phyloP scores from a whole-genome alignment of 2,888 invertebrate genomes.

The Metopia argyrocephala region DNA sequence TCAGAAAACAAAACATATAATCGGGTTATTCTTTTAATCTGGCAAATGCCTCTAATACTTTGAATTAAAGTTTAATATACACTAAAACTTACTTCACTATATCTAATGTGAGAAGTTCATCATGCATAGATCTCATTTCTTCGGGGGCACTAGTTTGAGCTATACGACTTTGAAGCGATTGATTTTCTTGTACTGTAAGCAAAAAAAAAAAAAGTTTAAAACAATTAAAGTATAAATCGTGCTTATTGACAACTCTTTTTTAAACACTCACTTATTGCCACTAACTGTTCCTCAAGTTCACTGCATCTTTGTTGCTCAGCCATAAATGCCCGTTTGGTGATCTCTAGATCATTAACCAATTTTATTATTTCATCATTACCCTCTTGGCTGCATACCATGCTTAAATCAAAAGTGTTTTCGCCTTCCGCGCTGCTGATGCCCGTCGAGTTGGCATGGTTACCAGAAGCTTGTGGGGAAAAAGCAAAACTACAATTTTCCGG shows the following conservation, averaged over 20 bases:
- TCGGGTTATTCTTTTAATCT: no score
- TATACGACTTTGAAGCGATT: constrained; percentile 75
- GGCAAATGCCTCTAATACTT: no score
- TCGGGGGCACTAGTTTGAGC: constrained; percentile 81
- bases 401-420: constrained; percentile 66
- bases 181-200: constrained; percentile 76
- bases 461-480: constrained; percentile 67
- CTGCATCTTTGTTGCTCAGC: constrained; percentile 86
- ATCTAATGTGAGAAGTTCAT: constrained; percentile 89
- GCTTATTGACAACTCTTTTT: not conserved
- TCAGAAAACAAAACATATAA: no score
- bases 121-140: constrained; percentile 86
- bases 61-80: no score
- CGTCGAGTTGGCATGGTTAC: constrained; percentile 73
- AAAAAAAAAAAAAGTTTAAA: not conserved
- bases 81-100: constrained; percentile 88
- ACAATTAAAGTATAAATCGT: not conserved
- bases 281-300: constrained; percentile 88
- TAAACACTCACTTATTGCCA: constrained; percentile 78
- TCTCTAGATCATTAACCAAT: constrained; percentile 85
- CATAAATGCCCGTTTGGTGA: constrained; percentile 83
- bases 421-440: constrained; percentile 68
- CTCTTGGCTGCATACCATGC: constrained; percentile 68
- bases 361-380: constrained; percentile 79
- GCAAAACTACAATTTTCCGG: constrained; percentile 71